Evolutionary conservation across 2,888 invertebrate species (phyloP), one percentile per base, ranked within the genome.

Genomic region (Meiosimyza decipiens): DNA sequence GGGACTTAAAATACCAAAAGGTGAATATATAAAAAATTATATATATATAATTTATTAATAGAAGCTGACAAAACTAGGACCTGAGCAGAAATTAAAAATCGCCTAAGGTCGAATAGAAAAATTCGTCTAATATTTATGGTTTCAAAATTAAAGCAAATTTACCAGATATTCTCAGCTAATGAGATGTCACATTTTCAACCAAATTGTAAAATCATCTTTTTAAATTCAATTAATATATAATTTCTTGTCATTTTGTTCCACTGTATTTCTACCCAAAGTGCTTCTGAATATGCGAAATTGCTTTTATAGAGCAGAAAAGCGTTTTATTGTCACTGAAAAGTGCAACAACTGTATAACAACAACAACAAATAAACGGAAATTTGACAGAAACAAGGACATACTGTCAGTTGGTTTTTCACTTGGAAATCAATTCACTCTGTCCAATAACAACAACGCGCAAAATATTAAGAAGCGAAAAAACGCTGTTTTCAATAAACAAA

Each of bases 401-500:
- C 40, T 9, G 69, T 70, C 63, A 63, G 13, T 47, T 54, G 22
- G 33, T 71, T 72, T 75, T 68, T 60, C 75, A 75, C 70, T 79
- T 78, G 82, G 78, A 83, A 84, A 85, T 85, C 85, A 84, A 85
- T 84, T 85, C 84, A 54, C 18, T 60, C 49, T 49, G 57, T 7
- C 6, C 9, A 40, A 9, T 9, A 40, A 40, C 40, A 6, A 40
- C 40, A 40, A 50, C 52, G 84, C 80, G 81, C 82, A 79, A 81
- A 83, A 84, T 82, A 82, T 80, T 40, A 9, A 40, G 40, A 6
- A 40, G 40, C 9, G 40, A 40, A 9, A 40, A 40, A 40, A 40
- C 40, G 40, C 40, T 40, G 82, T 85, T 85, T 84, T 85, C 84
- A 84, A 85, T 84, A 85, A 84, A 85, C 85, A 84, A 83, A 84